Evolutionary conservation across 2,113 vertebrate genomes (phyloP).

Genomic region (Callopanchax toddi): DNA sequence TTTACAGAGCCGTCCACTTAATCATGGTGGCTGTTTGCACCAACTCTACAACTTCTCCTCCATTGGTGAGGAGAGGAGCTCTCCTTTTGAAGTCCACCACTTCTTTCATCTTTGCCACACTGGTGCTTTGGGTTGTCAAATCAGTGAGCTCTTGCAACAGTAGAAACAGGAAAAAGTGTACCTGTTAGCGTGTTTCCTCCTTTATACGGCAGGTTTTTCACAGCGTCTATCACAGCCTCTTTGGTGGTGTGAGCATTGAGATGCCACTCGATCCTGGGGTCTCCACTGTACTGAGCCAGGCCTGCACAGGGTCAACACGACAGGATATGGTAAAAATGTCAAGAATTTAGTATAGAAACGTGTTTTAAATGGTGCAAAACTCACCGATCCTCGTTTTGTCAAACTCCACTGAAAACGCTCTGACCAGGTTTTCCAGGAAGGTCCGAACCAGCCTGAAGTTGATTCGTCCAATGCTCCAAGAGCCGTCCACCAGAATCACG

Average conservation of each 20-base stretch:
- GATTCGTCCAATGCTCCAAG: slow-evolving; percentile 97
- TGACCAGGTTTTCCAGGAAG: slow-evolving; percentile 93
- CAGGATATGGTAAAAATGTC: rapidly evolving
- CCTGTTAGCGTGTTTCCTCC: slow-evolving; percentile 97
- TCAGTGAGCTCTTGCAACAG: too few relatives aligned
- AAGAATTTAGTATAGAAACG: neutral
- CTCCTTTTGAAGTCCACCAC: too few relatives aligned
- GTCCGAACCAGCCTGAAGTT: slow-evolving; percentile 94
- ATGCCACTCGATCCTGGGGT: slow-evolving; percentile 96
- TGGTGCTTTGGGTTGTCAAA: neutral
- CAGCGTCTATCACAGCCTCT: slow-evolving; percentile 89
- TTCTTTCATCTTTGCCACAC: too few relatives aligned
- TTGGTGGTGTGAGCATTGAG: slow-evolving; percentile 89
- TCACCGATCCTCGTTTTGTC: slow-evolving; percentile 92
- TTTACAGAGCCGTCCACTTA: too few relatives aligned
- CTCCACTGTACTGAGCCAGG: slow-evolving; percentile 95
- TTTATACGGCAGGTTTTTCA: slow-evolving; percentile 93
- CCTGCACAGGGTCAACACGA: slow-evolving; percentile 72
- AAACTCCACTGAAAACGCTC: slow-evolving; percentile 87
- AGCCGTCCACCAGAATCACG: slow-evolving; percentile 95
- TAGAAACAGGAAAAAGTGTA: slow-evolving; percentile 42
- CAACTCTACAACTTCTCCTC: too few relatives aligned
- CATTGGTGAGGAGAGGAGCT: neutral
- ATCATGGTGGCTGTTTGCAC: too few relatives aligned
- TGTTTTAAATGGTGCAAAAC: neutral